phyloP scores from a whole-genome alignment of 2,888 invertebrate genomes.

The Luperina nickerlii region DNA sequence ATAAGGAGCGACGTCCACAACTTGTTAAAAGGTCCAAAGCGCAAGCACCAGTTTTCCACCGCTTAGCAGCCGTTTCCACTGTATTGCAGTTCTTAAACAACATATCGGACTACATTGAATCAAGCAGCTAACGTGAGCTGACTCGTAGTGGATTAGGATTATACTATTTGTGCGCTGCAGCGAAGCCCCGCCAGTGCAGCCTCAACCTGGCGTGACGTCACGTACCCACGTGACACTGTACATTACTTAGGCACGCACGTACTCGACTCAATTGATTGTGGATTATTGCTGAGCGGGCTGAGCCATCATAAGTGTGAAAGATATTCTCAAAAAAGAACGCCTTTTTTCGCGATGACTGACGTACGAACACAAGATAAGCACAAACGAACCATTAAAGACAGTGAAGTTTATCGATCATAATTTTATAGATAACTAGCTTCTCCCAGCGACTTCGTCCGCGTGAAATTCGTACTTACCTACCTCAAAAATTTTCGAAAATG shows the following conservation, averaged over 20 bases:
- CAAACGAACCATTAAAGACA: not conserved
- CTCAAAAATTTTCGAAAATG: no score
- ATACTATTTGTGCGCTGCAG: conserved; percentile 55
- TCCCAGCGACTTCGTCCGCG: no score
- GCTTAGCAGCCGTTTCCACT: not conserved
- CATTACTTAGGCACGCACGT: not conserved
- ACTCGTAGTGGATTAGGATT: conserved; percentile 64
- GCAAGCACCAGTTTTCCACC: not conserved
- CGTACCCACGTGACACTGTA: not conserved
- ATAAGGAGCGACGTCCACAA: no score
- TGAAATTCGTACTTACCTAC: no score
- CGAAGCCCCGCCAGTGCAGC: conserved; percentile 64
- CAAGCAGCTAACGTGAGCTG: conserved; percentile 33
- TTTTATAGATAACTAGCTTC: not conserved
- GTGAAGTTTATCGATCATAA: not conserved
- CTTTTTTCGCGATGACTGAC: no score
- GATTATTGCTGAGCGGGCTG: not conserved
- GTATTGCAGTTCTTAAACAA: not conserved
- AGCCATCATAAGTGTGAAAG: not conserved
- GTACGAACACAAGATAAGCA: not conserved
- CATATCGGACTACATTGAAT: conserved; percentile 19
- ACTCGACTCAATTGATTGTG: not conserved
- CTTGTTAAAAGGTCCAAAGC: no score
- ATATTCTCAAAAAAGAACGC: not conserved
- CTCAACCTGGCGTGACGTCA: conserved; percentile 54